phyloP scores from a whole-genome alignment of 2,797 vertebrate genomes.

The Acanthurus leucopareius region DNA sequence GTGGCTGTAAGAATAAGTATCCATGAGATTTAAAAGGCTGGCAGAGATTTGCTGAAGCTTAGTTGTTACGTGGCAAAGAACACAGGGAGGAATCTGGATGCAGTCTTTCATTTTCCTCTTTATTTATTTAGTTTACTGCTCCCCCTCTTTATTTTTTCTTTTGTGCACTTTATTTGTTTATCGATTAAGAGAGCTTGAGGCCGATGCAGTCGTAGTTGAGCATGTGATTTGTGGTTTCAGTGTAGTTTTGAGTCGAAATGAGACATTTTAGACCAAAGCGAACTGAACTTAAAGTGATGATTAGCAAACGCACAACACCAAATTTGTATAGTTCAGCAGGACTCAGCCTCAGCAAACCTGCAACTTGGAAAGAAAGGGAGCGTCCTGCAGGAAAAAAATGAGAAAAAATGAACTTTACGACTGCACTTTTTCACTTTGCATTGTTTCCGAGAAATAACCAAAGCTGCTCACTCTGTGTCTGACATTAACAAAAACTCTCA shows the following conservation, averaged over 20 bases:
- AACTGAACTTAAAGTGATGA: neutral
- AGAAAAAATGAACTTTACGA: too few species aligned
- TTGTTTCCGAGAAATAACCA: too few species aligned
- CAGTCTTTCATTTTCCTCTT: neutral
- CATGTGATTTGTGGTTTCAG: neutral
- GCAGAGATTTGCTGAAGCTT: conserved; percentile 16
- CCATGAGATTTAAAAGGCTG: conserved; percentile 37
- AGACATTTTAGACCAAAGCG: neutral
- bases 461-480: too few species aligned
- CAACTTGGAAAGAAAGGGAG: neutral
- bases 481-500: too few species aligned
- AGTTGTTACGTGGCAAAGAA: conserved; percentile 24
- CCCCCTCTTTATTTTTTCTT: neutral
- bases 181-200: too few species aligned
- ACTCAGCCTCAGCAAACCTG: neutral
- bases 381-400: too few species aligned
- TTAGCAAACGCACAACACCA: neutral
- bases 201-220: neutral
- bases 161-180: neutral
- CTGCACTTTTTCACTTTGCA: too few species aligned
- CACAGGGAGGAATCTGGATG: neutral
- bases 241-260: neutral
- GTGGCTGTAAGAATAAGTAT: conserved; percentile 41
- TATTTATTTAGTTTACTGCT: neutral
- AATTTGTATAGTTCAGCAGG: neutral